phyloP scores from a whole-genome alignment of 2,888 invertebrate genomes.

The Drosophila percnosoma region DNA sequence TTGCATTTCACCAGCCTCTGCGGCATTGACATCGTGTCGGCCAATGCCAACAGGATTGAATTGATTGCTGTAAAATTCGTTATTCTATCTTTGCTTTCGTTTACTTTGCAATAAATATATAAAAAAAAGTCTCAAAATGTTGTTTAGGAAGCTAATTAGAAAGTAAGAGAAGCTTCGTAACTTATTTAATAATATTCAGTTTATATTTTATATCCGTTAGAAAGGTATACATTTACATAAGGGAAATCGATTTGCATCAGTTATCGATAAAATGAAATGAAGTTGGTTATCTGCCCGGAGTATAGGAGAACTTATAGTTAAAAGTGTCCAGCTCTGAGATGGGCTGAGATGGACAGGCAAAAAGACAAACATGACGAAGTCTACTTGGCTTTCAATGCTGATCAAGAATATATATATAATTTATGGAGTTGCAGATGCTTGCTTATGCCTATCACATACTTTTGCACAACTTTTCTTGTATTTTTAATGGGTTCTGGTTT shows the following conservation, averaged over 20 bases:
- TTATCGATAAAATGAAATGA: not conserved
- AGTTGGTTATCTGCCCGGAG: too few species aligned
- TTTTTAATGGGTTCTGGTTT: not conserved
- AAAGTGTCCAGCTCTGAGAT: not conserved
- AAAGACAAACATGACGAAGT: not conserved
- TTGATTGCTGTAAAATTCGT: not conserved
- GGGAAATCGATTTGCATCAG: not conserved
- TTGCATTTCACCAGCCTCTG: constrained; percentile 41
- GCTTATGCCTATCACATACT: not conserved
- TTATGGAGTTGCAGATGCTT: not conserved
- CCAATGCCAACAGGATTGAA: not conserved
- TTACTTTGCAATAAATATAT: not conserved
- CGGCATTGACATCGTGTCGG: constrained; percentile 43
- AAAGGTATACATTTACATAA: not conserved
- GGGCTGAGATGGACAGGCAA: not conserved
- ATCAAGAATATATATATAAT: not conserved
- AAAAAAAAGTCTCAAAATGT: not conserved
- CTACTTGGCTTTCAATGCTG: not conserved
- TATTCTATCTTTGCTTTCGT: not conserved
- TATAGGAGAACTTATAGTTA: not conserved
- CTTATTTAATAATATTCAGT: not conserved
- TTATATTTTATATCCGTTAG: not conserved
- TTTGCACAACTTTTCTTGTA: not conserved
- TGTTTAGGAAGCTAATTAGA: not conserved
- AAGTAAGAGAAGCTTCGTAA: not conserved